Evolutionary conservation across 2,113 vertebrate genomes (phyloP).

Genomic region (Neogale vison): DNA sequence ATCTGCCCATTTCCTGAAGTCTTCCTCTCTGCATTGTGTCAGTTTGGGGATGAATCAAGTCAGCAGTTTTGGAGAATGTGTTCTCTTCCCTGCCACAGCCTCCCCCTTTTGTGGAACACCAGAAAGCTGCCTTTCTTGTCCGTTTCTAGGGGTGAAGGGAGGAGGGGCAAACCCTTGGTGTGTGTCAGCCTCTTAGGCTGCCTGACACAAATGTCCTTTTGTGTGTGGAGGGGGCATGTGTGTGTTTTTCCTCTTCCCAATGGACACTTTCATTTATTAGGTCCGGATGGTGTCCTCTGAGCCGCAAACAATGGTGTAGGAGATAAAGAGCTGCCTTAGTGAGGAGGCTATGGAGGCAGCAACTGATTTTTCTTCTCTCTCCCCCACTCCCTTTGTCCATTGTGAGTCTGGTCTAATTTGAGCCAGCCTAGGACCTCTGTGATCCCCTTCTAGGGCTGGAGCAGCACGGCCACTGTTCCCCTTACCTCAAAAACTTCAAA

Average conservation of each 20-base stretch:
- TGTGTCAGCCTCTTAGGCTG: constrained; percentile 60
- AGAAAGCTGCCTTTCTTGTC: constrained; percentile 74
- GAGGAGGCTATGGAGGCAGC: background rate
- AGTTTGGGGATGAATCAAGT: constrained; percentile 73
- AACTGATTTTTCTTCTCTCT: constrained; percentile 11
- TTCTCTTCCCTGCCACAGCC: constrained; percentile 39
- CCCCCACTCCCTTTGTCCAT: background rate
- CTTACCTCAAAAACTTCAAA: background rate
- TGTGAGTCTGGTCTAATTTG: background rate
- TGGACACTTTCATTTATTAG: constrained; percentile 63
- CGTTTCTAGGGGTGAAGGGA: constrained; percentile 13
- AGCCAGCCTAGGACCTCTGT: background rate
- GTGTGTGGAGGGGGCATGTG: constrained; percentile 64
- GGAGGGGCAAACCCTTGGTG: constrained; percentile 41
- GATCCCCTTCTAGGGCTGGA: background rate
- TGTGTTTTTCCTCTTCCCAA: constrained; percentile 58
- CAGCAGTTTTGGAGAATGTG: constrained; percentile 63
- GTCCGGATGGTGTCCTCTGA: constrained; percentile 63
- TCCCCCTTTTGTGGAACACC: constrained; percentile 32
- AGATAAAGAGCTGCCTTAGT: constrained; percentile 49
- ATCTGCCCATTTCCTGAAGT: constrained; percentile 76
- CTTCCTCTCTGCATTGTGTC: constrained; percentile 73
- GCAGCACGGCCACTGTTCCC: background rate
- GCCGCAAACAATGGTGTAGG: constrained; percentile 42
- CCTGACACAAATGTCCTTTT: constrained; percentile 70